Evolutionary conservation across 2,888 invertebrate species (phyloP), one percentile per base, ranked within the genome.

Genomic region (Liodrosophila aerea): DNA sequence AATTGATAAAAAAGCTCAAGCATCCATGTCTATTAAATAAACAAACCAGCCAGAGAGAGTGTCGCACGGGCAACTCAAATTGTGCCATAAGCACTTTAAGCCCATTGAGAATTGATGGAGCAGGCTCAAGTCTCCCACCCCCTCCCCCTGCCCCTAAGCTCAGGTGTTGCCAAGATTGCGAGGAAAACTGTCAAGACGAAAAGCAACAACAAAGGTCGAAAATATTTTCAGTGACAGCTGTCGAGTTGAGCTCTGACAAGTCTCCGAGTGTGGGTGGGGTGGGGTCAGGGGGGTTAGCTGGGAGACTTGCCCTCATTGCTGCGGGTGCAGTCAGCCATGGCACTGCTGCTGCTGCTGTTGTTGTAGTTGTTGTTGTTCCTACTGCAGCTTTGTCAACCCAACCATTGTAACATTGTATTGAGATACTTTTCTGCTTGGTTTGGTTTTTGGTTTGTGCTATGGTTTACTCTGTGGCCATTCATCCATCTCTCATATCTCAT

Each of bases 391-490:
- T 73, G 41, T 22, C 22, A 22, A 22, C 22, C 22, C 63, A 56
- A 41, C 44, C 54, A 56, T 47, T 61, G 51, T 56, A 51, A 37
- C 51, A 62, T 56, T 64, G 54, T 59, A 70, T 50, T 54, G 44
- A 69, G 72, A 76, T 64, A 69, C 59, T 78, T 80, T 76, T 73
- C 67, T 64, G 75, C 73, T 67, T 64, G 63, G 75, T 29, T 67
- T 63, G 60, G 68, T 16, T 61, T 70, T 22, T 22, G 22, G 22
- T 22, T 22, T 22, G 22, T 22, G 22, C 22, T 22, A 22, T 22
- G 22, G 51, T 46, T 61, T 62, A 4, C 29, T 50, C 59, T 75
- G 71, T 72, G 76, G 64, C 18, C 37, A 5, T n/a, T n/a, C n/a
- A n/a, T n/a, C n/a, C n/a, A n/a, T n/a, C n/a, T n/a, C n/a, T n/a